Evolutionary conservation across 2,797 vertebrate species (phyloP).

Genomic region (Eidolon dupreanum): DNA sequence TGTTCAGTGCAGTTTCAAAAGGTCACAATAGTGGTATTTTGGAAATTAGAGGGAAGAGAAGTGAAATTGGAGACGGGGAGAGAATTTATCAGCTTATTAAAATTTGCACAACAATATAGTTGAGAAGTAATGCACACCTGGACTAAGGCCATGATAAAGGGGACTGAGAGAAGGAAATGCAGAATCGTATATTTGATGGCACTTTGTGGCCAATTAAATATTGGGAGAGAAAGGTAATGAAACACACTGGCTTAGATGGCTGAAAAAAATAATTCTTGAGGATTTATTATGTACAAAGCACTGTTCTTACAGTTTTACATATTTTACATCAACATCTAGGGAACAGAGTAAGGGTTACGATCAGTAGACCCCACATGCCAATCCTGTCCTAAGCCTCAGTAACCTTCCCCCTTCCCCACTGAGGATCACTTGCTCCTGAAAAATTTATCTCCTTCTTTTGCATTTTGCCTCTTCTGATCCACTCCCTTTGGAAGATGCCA

Average conservation of each 20-base stretch:
- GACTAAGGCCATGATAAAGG: background rate
- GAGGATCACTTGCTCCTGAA: background rate
- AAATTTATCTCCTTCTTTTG: background rate
- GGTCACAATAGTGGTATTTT: constrained; percentile 15
- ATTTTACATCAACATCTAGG: background rate
- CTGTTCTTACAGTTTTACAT: background rate
- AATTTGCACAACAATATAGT: background rate
- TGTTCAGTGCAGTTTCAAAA: constrained; percentile 2
- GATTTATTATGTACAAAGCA: background rate
- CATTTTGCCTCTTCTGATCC: background rate
- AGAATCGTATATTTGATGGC: background rate
- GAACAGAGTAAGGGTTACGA: background rate
- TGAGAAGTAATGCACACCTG: background rate
- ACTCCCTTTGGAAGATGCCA: background rate
- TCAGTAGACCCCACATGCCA: background rate
- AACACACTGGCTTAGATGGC: background rate
- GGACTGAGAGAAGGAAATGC: background rate
- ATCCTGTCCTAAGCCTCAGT: background rate
- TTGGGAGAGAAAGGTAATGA: background rate
- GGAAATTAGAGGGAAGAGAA: constrained; percentile 27
- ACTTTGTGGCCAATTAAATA: background rate
- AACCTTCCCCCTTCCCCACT: background rate
- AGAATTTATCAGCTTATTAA: background rate
- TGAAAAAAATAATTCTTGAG: background rate
- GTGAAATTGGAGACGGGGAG: background rate